A percentile compares a stretch with the other conserved stretches of the same genome.
These are phyloP conservation scores for Nineta flava DNA, from an alignment of 2,888 invertebrate genomes.

Conservation along the genomic window DNA sequence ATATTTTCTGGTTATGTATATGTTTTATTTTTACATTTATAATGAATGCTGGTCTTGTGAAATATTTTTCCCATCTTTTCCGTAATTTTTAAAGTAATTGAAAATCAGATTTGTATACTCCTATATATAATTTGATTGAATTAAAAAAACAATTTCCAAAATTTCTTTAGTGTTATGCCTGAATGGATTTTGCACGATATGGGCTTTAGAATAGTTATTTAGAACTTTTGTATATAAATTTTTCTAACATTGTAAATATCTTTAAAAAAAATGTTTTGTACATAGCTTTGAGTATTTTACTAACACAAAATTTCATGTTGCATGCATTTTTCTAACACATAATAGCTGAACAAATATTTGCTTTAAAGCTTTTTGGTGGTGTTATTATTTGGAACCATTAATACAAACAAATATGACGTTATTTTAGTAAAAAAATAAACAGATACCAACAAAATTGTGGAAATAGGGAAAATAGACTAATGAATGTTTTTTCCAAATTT, in stretches of 20 bases:
- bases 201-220: neutral
- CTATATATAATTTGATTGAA: no score
- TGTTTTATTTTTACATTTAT: neutral
- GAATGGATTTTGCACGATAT: neutral
- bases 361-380: no score
- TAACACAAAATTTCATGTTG: neutral
- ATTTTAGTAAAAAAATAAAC: no score
- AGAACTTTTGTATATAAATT: neutral
- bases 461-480: no score
- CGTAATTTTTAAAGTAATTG: no score
- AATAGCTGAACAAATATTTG: no score
- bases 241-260: neutral
- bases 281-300: neutral
- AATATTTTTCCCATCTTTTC: no score
- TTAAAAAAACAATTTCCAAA: neutral
- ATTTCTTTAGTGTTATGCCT: neutral
- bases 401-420: no score
- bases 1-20: neutral
- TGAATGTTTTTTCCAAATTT: constrained; percentile 12
- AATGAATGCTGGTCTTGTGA: neutral
- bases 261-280: neutral
- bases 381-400: no score
- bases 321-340: neutral
- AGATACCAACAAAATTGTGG: no score
- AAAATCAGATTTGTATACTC: no score